Evolutionary conservation across 2,113 vertebrate species (phyloP).

Genomic region (Microtus ochrogaster): DNA sequence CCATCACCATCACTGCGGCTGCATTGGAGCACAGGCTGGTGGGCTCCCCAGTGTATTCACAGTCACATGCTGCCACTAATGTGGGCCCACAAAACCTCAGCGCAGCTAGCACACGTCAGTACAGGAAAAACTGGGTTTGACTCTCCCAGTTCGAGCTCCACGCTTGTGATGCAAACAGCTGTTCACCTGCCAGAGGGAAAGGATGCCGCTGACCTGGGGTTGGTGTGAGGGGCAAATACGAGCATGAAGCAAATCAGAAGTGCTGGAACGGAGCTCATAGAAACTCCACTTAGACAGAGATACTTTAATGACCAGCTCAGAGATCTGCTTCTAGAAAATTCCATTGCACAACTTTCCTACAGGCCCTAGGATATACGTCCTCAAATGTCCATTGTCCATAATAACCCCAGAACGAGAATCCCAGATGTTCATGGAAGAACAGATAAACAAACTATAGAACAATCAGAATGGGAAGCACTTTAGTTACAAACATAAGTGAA

Average conservation of each 20-base stretch:
- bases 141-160: neutral
- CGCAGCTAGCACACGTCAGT: accelerated
- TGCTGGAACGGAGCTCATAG: neutral
- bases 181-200: neutral
- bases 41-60: neutral
- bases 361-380: neutral
- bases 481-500: neutral
- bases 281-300: neutral
- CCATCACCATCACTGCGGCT: neutral
- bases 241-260: neutral
- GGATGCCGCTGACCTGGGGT: no score
- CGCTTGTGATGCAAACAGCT: neutral
- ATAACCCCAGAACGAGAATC: neutral
- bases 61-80: neutral
- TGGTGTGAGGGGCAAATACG: neutral
- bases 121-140: neutral
- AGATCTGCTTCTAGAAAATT: neutral
- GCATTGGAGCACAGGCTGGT: neutral
- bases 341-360: neutral
- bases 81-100: neutral
- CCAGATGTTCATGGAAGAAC: neutral
- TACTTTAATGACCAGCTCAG: neutral
- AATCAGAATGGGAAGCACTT: neutral
- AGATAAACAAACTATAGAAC: neutral
- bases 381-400: neutral